Evolutionary conservation across 2,888 invertebrate genomes (phyloP).

Genomic region (Melinaea marsaeus): DNA sequence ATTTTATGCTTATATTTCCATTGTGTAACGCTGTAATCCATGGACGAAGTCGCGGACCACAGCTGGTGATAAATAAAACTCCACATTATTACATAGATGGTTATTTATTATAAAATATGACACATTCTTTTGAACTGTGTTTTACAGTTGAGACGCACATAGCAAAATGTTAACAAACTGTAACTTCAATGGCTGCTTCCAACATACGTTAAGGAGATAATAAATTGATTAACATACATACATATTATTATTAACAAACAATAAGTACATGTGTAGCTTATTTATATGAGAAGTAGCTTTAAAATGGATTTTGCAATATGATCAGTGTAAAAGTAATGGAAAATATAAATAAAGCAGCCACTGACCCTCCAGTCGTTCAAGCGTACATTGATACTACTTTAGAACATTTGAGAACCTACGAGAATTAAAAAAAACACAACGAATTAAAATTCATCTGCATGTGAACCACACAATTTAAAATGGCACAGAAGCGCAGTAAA

Average conservation of each 20-base stretch:
- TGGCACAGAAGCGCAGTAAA: slow-evolving; percentile 43
- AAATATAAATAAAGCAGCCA: slow-evolving; percentile 35
- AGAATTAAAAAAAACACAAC: slow-evolving; percentile 44
- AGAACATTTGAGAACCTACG: slow-evolving; percentile 72
- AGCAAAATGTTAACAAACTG: slow-evolving; percentile 61
- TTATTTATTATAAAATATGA: slow-evolving; percentile 79
- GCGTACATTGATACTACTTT: slow-evolving; percentile 75
- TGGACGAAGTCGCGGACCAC: background rate
- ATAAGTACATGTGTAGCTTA: no score
- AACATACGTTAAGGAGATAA: background rate
- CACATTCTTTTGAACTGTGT: slow-evolving; percentile 77
- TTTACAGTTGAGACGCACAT: slow-evolving; percentile 72
- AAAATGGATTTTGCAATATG: no score
- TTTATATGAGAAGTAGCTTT: no score
- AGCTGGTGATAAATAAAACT: slow-evolving; percentile 43
- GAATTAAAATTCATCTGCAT: slow-evolving; percentile 40
- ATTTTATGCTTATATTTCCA: no score
- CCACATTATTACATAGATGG: slow-evolving; percentile 70
- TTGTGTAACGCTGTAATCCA: no score
- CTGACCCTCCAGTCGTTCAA: slow-evolving; percentile 51
- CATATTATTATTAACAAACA: no score
- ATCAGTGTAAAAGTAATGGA: background rate
- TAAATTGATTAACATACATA: background rate
- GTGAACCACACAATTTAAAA: slow-evolving; percentile 56
- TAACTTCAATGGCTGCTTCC: slow-evolving; percentile 41